These are phyloP conservation scores for Glyptemys insculpta DNA, from an alignment of 2,797 vertebrate species.

Conservation along the genomic window DNA sequence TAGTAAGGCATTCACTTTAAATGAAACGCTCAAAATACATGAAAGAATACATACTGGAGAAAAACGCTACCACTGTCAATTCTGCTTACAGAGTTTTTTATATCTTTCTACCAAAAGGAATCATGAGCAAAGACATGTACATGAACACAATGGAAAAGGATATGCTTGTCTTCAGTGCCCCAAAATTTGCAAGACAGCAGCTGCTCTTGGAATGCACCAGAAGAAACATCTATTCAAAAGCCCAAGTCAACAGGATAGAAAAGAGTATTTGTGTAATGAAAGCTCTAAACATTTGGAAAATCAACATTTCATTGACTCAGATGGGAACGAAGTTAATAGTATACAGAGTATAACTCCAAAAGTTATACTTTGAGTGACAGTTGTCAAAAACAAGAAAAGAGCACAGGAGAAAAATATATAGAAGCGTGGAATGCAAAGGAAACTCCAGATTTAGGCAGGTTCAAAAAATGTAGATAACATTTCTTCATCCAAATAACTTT, in stretches of 20 bases:
- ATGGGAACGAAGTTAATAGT: slow-evolving; percentile 76
- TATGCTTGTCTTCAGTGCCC: slow-evolving; percentile 87
- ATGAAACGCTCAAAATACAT: slow-evolving; percentile 89
- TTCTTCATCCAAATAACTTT: slow-evolving; percentile 61
- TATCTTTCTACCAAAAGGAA: slow-evolving; percentile 97
- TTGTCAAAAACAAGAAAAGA: slow-evolving; percentile 38
- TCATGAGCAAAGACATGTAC: slow-evolving; percentile 94
- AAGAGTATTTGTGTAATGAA: slow-evolving; percentile 71
- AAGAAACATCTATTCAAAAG: slow-evolving; percentile 89
- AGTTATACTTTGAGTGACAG: slow-evolving; percentile 69
- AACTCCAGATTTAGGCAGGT: slow-evolving; percentile 21
- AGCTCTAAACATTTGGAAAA: slow-evolving; percentile 66
- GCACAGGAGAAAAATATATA: slow-evolving; percentile 49
- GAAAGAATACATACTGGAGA: slow-evolving; percentile 91
- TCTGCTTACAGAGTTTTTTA: slow-evolving; percentile 96
- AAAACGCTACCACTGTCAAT: slow-evolving; percentile 95
- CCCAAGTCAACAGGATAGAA: slow-evolving; percentile 75
- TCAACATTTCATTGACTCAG: slow-evolving; percentile 68
- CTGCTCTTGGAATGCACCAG: slow-evolving; percentile 87
- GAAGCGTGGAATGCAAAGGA: slow-evolving; percentile 45
- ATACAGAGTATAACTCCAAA: slow-evolving; percentile 61
- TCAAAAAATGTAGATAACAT: slow-evolving; percentile 54
- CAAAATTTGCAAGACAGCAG: slow-evolving; percentile 89
- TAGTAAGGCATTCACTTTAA: slow-evolving; percentile 93
- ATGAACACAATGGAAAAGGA: slow-evolving; percentile 85